Conservation (phyloP, 2,113 vertebrate species). For the Carassius auratus region DNA sequence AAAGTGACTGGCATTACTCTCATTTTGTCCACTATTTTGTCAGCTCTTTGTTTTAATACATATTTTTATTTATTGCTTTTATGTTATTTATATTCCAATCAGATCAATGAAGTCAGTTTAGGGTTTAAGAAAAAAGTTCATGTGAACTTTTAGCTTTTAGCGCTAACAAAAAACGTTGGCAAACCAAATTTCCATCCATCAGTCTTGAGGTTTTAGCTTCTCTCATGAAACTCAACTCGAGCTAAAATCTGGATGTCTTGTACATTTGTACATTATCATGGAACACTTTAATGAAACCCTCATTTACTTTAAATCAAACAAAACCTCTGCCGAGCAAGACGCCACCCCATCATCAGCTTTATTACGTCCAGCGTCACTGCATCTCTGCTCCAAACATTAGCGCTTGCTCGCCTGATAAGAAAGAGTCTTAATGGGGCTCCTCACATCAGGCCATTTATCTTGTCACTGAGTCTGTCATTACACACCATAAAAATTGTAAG, state of each 20-base stretch:
- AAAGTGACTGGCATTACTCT: too few relatives aligned
- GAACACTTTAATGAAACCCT: slow-evolving; percentile 8
- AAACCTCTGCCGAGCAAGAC: not conserved
- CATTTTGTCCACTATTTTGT: not conserved
- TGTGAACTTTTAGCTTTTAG: not conserved
- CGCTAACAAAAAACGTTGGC: not conserved
- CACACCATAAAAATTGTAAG: not conserved
- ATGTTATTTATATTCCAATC: not conserved
- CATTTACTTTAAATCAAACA: not conserved
- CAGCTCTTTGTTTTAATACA: not conserved
- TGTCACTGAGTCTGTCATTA: slow-evolving; percentile 14
- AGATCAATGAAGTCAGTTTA: not conserved
- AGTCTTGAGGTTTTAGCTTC: not conserved
- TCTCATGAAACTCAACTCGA: not conserved
- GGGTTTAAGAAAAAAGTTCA: not conserved
- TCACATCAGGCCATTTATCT: slow-evolving; percentile 6
- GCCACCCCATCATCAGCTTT: slow-evolving; percentile 1
- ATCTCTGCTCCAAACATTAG: not conserved
- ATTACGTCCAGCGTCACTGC: not conserved
- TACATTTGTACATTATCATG: not conserved
- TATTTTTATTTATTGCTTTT: too few relatives aligned
- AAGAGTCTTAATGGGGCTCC: slow-evolving; percentile 25
- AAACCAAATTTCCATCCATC: not conserved
- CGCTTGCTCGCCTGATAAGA: not conserved
- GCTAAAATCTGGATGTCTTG: not conserved